A percentile compares a stretch with the other conserved stretches of the same genome.
phyloP scores from a whole-genome alignment of 2,888 invertebrate genomes.

The Allolobophora icterica region DNA sequence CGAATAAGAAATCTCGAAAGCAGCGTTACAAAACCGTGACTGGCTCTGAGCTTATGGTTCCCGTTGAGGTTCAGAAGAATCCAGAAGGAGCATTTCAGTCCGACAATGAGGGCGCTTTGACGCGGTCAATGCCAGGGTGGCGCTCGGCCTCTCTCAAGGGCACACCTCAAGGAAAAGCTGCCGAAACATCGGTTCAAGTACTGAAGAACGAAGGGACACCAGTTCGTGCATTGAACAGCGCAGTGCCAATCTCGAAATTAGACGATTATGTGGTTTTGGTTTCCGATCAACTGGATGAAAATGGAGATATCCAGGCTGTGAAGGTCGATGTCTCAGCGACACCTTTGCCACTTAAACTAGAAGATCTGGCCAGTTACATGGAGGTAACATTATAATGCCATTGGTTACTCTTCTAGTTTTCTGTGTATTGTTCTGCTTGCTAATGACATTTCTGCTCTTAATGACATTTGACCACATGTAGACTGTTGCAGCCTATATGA shows the following conservation, averaged over 20 bases:
- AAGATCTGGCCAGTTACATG: neutral
- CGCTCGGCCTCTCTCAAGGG: constrained; percentile 8
- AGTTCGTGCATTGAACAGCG: neutral
- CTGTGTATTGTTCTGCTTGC: neutral
- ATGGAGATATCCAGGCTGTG: neutral
- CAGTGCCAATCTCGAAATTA: neutral
- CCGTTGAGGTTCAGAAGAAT: neutral
- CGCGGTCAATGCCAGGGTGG: neutral
- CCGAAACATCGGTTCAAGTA: neutral
- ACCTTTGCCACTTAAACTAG: neutral
- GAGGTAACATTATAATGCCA: neutral
- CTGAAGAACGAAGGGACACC: too few relatives aligned
- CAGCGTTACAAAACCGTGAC: neutral
- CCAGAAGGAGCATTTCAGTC: neutral
- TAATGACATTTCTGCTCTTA: neutral
- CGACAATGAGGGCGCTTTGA: neutral
- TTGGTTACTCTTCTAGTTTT: neutral
- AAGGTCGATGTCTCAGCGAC: neutral
- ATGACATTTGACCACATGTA: neutral
- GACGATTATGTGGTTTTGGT: neutral
- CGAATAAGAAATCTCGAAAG: neutral
- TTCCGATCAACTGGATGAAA: neutral
- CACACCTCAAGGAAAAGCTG: neutral
- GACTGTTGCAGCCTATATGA: neutral
- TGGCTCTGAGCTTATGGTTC: neutral